Percentiles rank a stretch among this genome's conserved stretches.
Evolutionary conservation across 1,140 invertebrate genomes (phyloP).

Genomic region (Habropoda laboriosa): DNA sequence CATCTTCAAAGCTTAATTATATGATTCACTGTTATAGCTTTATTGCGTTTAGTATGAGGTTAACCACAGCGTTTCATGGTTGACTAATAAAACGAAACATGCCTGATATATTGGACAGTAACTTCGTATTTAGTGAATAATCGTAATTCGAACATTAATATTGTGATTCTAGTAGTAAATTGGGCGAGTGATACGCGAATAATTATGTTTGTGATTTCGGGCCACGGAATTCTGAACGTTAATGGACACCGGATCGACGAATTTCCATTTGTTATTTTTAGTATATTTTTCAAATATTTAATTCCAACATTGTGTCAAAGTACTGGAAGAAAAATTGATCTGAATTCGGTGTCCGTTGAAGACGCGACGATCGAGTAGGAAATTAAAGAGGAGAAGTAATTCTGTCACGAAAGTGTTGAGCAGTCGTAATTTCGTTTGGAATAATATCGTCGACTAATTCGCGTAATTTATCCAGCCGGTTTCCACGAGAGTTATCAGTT

Average conservation of each 20-base stretch:
- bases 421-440: neutral
- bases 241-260: no score
- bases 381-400: no score
- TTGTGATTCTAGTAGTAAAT: neutral
- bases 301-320: no score
- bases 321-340: no score
- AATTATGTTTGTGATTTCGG: neutral
- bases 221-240: no score
- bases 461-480: neutral
- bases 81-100: slow-evolving; percentile 35
- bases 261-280: no score
- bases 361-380: no score
- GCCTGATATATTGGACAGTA: neutral
- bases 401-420: neutral
- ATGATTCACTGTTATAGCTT: slow-evolving; percentile 3
- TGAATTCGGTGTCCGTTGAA: no score
- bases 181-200: neutral
- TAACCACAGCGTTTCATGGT: slow-evolving; percentile 17
- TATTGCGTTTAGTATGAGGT: neutral
- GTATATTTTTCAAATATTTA: no score
- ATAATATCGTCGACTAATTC: neutral
- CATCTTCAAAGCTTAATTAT: neutral
- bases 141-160: neutral
- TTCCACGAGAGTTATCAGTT: neutral
- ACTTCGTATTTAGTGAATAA: neutral